Percentiles rank a stretch among this genome's conserved stretches.
Conservation (phyloP, 2,113 vertebrate species). For the Calyptomena viridis region DNA sequence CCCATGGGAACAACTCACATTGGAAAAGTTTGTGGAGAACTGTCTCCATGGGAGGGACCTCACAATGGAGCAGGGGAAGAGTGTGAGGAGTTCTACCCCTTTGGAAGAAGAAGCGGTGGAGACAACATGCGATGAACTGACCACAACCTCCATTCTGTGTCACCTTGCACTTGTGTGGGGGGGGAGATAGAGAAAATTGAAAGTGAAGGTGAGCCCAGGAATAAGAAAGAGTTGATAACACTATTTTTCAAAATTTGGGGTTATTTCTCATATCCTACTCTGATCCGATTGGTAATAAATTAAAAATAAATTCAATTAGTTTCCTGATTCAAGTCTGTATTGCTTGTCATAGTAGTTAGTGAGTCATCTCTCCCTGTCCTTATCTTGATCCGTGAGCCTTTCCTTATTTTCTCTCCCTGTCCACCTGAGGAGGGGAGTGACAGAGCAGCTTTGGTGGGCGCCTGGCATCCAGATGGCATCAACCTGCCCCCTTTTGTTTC, state of each 20-base stretch:
- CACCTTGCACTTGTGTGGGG: not conserved
- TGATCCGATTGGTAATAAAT: not conserved
- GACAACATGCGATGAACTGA: not conserved
- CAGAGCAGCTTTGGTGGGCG: not conserved
- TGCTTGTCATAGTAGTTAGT: not conserved
- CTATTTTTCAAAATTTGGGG: not conserved
- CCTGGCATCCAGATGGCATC: not conserved
- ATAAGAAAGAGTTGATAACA: not conserved
- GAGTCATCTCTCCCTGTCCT: not conserved
- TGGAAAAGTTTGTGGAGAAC: not conserved
- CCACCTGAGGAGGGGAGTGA: not conserved
- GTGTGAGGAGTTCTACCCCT: not conserved
- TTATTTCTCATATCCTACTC: not conserved
- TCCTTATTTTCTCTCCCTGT: not conserved
- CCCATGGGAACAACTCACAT: not conserved
- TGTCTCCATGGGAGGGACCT: not conserved
- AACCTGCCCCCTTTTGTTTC: not conserved
- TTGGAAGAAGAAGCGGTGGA: not conserved
- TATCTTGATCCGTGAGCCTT: not conserved
- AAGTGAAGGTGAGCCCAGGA: not conserved
- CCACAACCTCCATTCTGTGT: not conserved
- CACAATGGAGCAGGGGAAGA: not conserved
- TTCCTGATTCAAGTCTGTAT: not conserved
- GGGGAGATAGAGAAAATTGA: not conserved
- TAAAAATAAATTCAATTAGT: not conserved